Evolutionary conservation across 2,888 invertebrate species (phyloP).

Genomic region (Chymomyza fuscimana): DNA sequence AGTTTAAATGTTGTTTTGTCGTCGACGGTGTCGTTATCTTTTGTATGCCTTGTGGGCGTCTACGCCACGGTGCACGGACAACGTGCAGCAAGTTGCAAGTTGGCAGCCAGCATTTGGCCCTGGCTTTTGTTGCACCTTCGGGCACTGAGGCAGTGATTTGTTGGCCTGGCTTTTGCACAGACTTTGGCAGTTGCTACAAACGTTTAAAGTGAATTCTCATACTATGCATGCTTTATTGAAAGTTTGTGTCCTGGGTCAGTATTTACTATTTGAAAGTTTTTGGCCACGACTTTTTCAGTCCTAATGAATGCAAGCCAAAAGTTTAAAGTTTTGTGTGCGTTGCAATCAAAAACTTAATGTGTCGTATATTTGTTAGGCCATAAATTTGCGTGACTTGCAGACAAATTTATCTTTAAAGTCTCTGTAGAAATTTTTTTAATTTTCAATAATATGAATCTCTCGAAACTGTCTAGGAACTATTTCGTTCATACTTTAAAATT

Average conservation of each 20-base stretch:
- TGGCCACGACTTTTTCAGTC: background rate
- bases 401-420: background rate
- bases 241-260: background rate
- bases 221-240: background rate
- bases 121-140: conserved; percentile 6
- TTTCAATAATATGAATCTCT: too few relatives aligned
- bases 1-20: conserved; percentile 35
- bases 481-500: too few relatives aligned
- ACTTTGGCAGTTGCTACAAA: background rate
- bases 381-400: background rate
- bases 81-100: background rate
- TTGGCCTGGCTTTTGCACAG: background rate
- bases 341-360: background rate
- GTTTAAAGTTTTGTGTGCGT: background rate
- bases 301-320: background rate
- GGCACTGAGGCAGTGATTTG: conserved; percentile 3
- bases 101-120: background rate
- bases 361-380: background rate
- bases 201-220: background rate
- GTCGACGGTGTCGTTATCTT: conserved; percentile 14
- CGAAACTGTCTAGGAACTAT: too few relatives aligned
- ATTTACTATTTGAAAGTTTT: background rate
- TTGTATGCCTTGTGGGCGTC: conserved; percentile 9
- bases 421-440: too few relatives aligned
- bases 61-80: background rate